Conservation (phyloP, 2,797 vertebrate species). For the Pterois miles region DNA sequence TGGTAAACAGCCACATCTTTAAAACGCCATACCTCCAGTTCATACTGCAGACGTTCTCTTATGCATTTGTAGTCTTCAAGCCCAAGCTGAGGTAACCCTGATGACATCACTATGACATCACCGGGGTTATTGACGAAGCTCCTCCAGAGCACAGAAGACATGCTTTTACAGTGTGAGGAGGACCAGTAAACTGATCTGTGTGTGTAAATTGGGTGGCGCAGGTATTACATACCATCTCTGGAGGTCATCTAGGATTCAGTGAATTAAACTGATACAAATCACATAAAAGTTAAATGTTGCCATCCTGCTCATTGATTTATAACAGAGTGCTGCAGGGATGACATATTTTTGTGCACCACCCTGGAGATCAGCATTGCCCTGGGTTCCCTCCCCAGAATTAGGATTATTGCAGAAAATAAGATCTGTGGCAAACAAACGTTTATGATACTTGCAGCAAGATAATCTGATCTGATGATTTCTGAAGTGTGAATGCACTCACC, state of each 20-base stretch:
- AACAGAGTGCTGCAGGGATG: too few relatives aligned
- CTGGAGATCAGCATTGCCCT: too few relatives aligned
- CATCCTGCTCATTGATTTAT: background rate
- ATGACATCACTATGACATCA: background rate
- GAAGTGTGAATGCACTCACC: too few relatives aligned
- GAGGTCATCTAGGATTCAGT: background rate
- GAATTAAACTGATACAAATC: background rate
- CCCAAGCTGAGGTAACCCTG: background rate
- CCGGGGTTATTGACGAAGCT: background rate
- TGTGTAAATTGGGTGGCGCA: background rate
- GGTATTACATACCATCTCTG: background rate
- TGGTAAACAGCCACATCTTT: conserved; percentile 1
- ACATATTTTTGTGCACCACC: too few relatives aligned
- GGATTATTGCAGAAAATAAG: too few relatives aligned
- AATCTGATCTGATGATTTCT: too few relatives aligned
- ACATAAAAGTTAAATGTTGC: background rate
- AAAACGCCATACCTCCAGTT: background rate
- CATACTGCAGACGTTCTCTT: background rate
- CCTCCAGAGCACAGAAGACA: background rate
- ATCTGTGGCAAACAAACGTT: too few relatives aligned
- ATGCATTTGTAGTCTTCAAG: background rate
- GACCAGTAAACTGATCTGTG: background rate
- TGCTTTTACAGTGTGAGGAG: background rate
- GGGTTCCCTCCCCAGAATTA: too few relatives aligned
- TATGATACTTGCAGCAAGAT: too few relatives aligned